These are phyloP conservation scores for Barnardius zonarius DNA, from an alignment of 2,113 vertebrate genomes.

Conservation along the genomic window DNA sequence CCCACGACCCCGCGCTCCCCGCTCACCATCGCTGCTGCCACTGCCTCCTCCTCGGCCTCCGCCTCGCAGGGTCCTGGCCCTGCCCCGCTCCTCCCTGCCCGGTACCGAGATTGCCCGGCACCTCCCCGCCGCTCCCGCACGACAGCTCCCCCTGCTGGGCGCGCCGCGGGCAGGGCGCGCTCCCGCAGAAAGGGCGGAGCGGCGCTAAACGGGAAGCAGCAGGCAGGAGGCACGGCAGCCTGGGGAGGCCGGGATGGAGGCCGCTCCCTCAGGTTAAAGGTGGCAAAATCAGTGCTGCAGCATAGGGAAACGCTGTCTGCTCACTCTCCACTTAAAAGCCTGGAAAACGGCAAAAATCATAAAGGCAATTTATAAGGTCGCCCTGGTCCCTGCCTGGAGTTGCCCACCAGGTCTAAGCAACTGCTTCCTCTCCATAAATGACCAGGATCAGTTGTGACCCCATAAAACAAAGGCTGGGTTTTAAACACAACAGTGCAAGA, in stretches of 20 bases:
- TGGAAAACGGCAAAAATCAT: not conserved
- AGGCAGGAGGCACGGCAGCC: not conserved
- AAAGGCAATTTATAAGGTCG: rapidly evolving
- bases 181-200: not conserved
- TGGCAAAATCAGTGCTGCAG: not conserved
- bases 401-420: not conserved
- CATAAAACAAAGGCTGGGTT: not conserved
- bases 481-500: not conserved
- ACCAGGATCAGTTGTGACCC: not conserved
- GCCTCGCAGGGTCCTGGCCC: not conserved
- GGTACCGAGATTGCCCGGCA: not conserved
- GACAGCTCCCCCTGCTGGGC: not conserved
- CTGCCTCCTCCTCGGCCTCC: not conserved
- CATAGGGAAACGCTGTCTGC: rapidly evolving
- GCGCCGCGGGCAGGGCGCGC: not conserved
- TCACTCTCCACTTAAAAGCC: not conserved
- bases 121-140: not conserved
- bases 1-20: not conserved
- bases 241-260: rapidly evolving
- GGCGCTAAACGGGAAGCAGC: not conserved
- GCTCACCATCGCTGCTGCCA: not conserved
- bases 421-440: rapidly evolving
- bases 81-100: not conserved
- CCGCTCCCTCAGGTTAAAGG: rapidly evolving
- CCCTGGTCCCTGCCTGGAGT: rapidly evolving